phyloP scores from a whole-genome alignment of 2,113 vertebrate genomes.

The Bos indicus region DNA sequence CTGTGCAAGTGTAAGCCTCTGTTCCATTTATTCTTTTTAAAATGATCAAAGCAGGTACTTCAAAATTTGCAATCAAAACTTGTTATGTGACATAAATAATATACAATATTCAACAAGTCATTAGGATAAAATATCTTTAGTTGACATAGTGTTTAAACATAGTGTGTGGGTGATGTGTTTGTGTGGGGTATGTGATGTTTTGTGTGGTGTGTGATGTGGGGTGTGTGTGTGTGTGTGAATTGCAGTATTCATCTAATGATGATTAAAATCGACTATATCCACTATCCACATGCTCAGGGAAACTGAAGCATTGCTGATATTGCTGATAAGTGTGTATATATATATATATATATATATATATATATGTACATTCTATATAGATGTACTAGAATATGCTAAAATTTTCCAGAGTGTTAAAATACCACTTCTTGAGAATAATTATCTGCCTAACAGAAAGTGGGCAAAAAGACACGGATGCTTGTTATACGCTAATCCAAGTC shows the following conservation, averaged over 20 bases:
- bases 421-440: neutral
- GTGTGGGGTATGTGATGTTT: neutral
- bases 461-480: neutral
- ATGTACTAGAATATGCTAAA: neutral
- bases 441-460: neutral
- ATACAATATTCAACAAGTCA: neutral
- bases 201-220: neutral
- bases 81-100: neutral
- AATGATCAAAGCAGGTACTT: neutral
- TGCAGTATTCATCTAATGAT: neutral
- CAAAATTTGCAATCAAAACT: neutral
- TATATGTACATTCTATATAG: no score
- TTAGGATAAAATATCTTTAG: neutral
- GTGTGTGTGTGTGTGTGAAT: neutral
- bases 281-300: neutral
- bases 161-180: neutral
- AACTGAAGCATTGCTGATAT: neutral
- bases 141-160: neutral
- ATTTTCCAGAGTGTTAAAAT: neutral
- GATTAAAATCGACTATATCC: neutral
- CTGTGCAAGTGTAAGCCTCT: neutral
- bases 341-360: neutral
- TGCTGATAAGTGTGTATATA: neutral
- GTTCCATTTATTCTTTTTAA: neutral
- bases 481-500: neutral